Evolutionary conservation across 2,113 vertebrate genomes (phyloP), one percentile per base, ranked within the genome.

Genomic region (Rhombomys opimus): DNA sequence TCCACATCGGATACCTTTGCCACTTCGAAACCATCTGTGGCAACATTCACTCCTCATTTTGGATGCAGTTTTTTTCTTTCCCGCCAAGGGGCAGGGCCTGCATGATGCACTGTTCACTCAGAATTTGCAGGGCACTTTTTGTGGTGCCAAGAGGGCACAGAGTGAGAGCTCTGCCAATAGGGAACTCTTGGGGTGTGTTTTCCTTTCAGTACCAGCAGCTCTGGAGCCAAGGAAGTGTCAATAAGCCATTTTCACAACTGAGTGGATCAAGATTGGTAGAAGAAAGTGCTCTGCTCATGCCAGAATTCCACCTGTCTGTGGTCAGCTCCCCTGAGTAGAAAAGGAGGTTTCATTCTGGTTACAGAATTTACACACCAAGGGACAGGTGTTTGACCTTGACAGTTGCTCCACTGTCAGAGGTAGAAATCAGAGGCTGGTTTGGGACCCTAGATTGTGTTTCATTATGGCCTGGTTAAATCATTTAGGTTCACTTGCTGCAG

Each of bases 311-410:
- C 14, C 1, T 72, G 13, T 65, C 57, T 32, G 0, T 2, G 4
- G 73, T 41, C 65, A 93, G 25, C 5, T 0, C 5, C 46, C 2
- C 41, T 30, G 15, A 54, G 30, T 59, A 15, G 32, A 72, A 88
- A 77, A 38, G 1, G 4, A 84, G 68, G 32, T 38, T 87, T 80
- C 15, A 3, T 84, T 73, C 38, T 23, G 23, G 25, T 2, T 0
- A 30, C 1, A 0, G 68, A 2, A 0, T 72, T 91, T 72, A 25
- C 22, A 20, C 54, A 25, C 1, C 22, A 9, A 0, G 0, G 15
- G 12, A 20, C 9, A 65, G 6, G 11, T 32, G 1, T 81, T 59
- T 81, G 93, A 14, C 22, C 88, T 68, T 50, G 27, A 52, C 17
- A 12, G 27, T 25, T 76, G 54, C 2, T 54, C 61, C 38, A 2